phyloP scores from a whole-genome alignment of 2,113 vertebrate species.

The Pseudorectes ferrugineus region DNA sequence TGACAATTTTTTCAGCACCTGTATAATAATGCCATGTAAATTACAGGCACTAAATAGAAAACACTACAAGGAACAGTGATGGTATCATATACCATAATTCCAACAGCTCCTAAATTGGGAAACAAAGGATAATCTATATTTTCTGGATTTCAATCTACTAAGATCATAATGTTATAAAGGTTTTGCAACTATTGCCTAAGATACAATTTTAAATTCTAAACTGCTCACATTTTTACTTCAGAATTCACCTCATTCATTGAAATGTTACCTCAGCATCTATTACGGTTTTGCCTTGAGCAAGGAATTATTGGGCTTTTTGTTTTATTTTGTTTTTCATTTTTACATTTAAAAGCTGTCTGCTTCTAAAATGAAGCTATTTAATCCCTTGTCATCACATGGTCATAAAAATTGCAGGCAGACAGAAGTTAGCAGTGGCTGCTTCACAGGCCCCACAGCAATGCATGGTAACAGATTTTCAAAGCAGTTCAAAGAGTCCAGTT shows the following conservation, averaged over 20 bases:
- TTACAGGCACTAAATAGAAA: conserved; percentile 25
- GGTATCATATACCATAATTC: neutral
- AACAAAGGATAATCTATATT: neutral
- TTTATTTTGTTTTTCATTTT: conserved; percentile 46
- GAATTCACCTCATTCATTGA: conserved; percentile 40
- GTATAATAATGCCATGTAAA: neutral
- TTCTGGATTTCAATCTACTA: neutral
- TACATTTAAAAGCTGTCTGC: conserved; percentile 57
- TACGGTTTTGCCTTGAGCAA: conserved; percentile 52
- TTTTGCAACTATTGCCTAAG: neutral
- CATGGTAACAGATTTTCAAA: conserved; percentile 81
- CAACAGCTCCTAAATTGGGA: neutral
- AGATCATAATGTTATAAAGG: neutral
- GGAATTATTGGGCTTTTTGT: conserved; percentile 46
- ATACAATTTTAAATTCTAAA: conserved; percentile 26
- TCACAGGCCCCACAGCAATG: conserved; percentile 74
- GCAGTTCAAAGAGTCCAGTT: conserved; percentile 81
- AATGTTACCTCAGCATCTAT: conserved; percentile 46
- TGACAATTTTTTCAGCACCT: neutral
- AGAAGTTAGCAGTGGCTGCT: conserved; percentile 73
- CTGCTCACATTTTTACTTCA: conserved; percentile 16
- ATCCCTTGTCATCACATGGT: conserved; percentile 74
- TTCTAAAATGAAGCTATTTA: conserved; percentile 73
- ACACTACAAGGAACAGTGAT: neutral
- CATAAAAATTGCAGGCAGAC: conserved; percentile 78